Percentiles rank a stretch among this genome's conserved stretches.
These are phyloP conservation scores for Macaria notata DNA, from an alignment of 2,888 invertebrate species.

Conservation along the genomic window DNA sequence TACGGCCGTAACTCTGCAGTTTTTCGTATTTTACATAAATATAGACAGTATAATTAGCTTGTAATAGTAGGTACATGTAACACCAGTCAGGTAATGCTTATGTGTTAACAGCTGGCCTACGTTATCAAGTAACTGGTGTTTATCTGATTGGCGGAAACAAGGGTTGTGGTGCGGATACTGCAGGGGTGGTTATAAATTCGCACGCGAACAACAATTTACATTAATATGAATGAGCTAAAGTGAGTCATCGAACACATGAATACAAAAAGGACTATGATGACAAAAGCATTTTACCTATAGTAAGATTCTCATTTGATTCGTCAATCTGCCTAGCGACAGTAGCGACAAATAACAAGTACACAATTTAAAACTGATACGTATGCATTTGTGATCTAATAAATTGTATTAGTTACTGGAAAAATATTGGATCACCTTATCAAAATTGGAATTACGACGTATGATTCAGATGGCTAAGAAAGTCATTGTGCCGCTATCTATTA, in stretches of 20 bases:
- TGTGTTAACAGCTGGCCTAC: slow-evolving; percentile 5
- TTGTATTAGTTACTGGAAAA: no score
- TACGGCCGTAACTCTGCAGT: background rate
- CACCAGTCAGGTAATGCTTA: slow-evolving; percentile 8
- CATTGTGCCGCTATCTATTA: background rate
- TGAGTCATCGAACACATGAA: no score
- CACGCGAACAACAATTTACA: background rate
- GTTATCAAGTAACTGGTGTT: slow-evolving; percentile 5
- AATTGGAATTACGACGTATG: background rate
- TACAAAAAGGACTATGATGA: no score
- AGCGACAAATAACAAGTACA: no score
- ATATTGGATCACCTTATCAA: background rate
- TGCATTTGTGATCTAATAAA: background rate
- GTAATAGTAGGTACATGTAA: background rate
- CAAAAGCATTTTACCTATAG: no score
- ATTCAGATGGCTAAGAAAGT: background rate
- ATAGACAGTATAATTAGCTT: background rate
- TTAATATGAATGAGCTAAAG: no score
- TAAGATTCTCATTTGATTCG: no score
- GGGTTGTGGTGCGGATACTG: background rate
- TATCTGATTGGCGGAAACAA: slow-evolving; percentile 5
- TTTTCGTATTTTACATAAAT: slow-evolving; percentile 3
- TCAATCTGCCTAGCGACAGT: no score
- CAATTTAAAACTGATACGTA: background rate
- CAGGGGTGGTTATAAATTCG: slow-evolving; percentile 1